phyloP scores from a whole-genome alignment of 2,888 invertebrate genomes.

The Melanchra persicariae region DNA sequence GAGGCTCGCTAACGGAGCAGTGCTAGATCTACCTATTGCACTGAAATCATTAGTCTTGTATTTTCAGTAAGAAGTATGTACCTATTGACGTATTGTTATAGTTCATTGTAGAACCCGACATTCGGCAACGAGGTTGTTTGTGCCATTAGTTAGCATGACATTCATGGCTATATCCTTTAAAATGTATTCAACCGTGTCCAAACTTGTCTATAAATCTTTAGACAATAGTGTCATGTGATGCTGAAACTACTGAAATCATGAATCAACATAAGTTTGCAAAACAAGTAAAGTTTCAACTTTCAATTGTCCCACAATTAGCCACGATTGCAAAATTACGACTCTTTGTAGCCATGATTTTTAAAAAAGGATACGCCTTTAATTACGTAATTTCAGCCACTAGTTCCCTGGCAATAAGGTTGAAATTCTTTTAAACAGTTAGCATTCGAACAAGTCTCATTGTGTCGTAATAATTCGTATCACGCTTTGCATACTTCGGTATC shows the following conservation, averaged over 20 bases:
- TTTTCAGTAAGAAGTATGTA: slow-evolving; percentile 1
- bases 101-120: slow-evolving; percentile 9
- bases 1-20: no score
- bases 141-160: slow-evolving; percentile 20
- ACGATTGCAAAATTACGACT: slow-evolving; percentile 49
- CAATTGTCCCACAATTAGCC: slow-evolving; percentile 57
- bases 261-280: slow-evolving; percentile 24
- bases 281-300: slow-evolving; percentile 37
- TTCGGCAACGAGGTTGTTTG: slow-evolving; percentile 9
- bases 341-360: slow-evolving; percentile 25
- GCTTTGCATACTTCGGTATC: slow-evolving; percentile 57
- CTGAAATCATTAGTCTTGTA: not conserved
- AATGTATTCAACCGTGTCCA: slow-evolving; percentile 22
- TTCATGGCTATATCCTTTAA: slow-evolving; percentile 22
- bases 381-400: slow-evolving; percentile 29
- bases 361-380: slow-evolving; percentile 26
- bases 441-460: slow-evolving; percentile 36
- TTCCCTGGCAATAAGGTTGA: slow-evolving; percentile 41
- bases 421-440: slow-evolving; percentile 27
- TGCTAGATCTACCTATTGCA: not conserved
- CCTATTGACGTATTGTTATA: slow-evolving; percentile 9
- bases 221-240: slow-evolving; percentile 26
- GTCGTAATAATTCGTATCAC: slow-evolving; percentile 54
- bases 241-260: slow-evolving; percentile 21
- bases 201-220: slow-evolving; percentile 30